phyloP scores from a whole-genome alignment of 2,888 invertebrate genomes.

The Lomographa bimaculata region DNA sequence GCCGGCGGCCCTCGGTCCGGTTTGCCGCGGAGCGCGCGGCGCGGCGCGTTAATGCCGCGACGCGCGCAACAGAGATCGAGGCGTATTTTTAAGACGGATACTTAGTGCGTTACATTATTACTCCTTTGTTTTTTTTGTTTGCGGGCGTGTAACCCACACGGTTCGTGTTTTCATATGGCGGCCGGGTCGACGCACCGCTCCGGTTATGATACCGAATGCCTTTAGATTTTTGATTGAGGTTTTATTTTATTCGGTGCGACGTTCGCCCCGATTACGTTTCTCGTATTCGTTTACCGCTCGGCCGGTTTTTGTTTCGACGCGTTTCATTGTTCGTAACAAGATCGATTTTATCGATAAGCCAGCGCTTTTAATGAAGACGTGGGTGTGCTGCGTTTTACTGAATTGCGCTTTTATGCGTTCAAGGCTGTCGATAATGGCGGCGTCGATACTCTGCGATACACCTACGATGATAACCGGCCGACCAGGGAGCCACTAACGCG shows the following conservation, averaged over 20 bases:
- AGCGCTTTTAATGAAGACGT: conserved; percentile 75
- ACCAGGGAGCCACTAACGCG: neutral
- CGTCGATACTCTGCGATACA: conserved; percentile 11
- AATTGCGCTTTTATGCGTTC: conserved; percentile 43
- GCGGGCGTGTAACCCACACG: conserved; percentile 74
- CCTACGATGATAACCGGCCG: conserved; percentile 8
- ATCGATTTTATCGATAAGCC: conserved; percentile 76
- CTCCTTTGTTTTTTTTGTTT: conserved; percentile 71
- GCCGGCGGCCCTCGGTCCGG: conserved; percentile 31
- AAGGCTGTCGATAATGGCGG: conserved; percentile 31
- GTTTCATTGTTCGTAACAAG: conserved; percentile 80
- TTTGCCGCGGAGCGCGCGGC: conserved; percentile 30
- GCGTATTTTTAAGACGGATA: conserved; percentile 81
- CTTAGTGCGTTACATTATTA: conserved; percentile 82
- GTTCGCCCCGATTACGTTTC: conserved; percentile 76
- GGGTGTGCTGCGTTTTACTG: conserved; percentile 61
- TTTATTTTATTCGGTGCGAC: conserved; percentile 77
- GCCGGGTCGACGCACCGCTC: conserved; percentile 75
- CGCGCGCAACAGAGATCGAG: conserved; percentile 74
- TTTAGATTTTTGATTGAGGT: conserved; percentile 81
- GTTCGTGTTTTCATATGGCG: conserved; percentile 66
- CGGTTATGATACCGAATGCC: conserved; percentile 79
- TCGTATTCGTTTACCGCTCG: conserved; percentile 76
- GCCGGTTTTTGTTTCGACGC: conserved; percentile 76
- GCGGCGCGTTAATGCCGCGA: conserved; percentile 67